Percentiles rank a stretch among this genome's conserved stretches.
Evolutionary conservation across 2,888 invertebrate species (phyloP).

Genomic region (Bimastos eiseni): DNA sequence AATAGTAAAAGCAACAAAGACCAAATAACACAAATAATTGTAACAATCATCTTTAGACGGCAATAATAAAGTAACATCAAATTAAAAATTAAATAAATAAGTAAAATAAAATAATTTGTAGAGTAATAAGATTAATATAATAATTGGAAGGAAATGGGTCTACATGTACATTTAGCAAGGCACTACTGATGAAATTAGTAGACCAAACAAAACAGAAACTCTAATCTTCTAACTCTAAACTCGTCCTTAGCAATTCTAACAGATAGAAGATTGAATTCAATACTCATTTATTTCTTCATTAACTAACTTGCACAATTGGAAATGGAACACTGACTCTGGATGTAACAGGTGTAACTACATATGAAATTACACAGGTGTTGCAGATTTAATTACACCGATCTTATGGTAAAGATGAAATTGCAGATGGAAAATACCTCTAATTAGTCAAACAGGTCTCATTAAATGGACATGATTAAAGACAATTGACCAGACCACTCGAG

Average conservation of each 20-base stretch:
- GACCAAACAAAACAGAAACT: neutral
- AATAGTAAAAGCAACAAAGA: neutral
- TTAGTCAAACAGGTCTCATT: too few relatives aligned
- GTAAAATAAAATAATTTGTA: neutral
- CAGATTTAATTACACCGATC: neutral
- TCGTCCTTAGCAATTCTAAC: neutral
- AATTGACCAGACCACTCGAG: neutral
- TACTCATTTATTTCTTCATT: neutral
- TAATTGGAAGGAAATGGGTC: neutral
- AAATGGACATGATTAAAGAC: neutral
- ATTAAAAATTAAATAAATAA: neutral
- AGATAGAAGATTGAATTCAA: neutral
- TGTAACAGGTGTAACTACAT: neutral
- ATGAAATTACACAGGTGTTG: neutral
- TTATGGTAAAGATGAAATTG: neutral
- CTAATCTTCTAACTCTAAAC: too few relatives aligned
- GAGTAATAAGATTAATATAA: neutral
- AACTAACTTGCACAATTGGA: neutral
- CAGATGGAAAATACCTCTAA: neutral
- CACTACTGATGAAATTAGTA: neutral
- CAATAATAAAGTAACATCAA: neutral
- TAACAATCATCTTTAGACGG: neutral
- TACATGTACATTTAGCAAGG: too few relatives aligned
- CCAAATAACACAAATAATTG: neutral
- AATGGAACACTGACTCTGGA: neutral